Evolutionary conservation across 2,888 invertebrate genomes (phyloP).

Genomic region (Eupithecia inturbata): DNA sequence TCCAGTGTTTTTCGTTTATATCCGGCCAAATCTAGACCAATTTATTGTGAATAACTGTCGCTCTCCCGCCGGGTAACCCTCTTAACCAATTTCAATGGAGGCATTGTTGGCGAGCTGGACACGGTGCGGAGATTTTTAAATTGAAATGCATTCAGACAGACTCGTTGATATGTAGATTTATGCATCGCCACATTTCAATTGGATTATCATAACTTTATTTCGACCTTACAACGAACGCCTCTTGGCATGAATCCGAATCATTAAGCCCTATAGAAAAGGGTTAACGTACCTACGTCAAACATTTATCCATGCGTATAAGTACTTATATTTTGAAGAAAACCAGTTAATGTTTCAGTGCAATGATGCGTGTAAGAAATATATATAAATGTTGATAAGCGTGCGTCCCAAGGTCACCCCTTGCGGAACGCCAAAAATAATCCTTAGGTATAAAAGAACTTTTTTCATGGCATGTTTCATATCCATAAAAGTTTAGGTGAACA

Average conservation of each 20-base stretch:
- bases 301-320: neutral
- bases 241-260: slow-evolving; percentile 31
- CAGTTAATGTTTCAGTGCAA: slow-evolving; percentile 14
- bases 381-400: slow-evolving; percentile 38
- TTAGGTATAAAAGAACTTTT: slow-evolving; percentile 47
- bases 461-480: slow-evolving; percentile 52
- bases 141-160: slow-evolving; percentile 59
- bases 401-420: slow-evolving; percentile 49
- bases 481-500: slow-evolving; percentile 49
- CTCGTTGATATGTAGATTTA: slow-evolving; percentile 63
- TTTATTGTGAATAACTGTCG: slow-evolving; percentile 61
- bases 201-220: slow-evolving; percentile 35
- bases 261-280: slow-evolving; percentile 16
- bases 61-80: slow-evolving; percentile 55
- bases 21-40: slow-evolving; percentile 67
- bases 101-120: slow-evolving; percentile 55
- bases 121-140: slow-evolving; percentile 55
- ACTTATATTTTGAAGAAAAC: neutral
- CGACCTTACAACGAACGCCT: slow-evolving; percentile 34
- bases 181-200: slow-evolving; percentile 49
- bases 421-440: slow-evolving; percentile 44
- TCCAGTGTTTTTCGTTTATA: slow-evolving; percentile 65
- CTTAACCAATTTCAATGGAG: slow-evolving; percentile 54
- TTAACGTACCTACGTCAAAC: slow-evolving; percentile 5
- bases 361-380: slow-evolving; percentile 28